Conservation (phyloP, 2,113 vertebrate genomes). For the Pteruthius melanotis region DNA sequence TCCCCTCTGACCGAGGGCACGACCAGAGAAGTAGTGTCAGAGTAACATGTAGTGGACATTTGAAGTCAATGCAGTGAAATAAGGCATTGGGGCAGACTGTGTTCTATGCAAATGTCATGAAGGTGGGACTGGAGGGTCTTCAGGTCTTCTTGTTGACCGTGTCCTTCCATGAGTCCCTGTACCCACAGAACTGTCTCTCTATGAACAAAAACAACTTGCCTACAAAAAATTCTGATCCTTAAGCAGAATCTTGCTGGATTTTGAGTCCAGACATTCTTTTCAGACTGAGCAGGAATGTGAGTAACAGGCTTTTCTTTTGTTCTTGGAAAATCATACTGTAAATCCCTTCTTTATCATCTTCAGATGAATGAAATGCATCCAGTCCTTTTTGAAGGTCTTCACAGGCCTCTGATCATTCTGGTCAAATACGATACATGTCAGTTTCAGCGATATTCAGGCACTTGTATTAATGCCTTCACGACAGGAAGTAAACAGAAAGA, state of each 20-base stretch:
- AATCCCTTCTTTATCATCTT: neutral
- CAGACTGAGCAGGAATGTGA: neutral
- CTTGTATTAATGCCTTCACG: neutral
- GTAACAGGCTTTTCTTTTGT: neutral
- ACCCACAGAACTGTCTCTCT: neutral
- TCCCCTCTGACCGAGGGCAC: no score
- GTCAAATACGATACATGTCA: neutral
- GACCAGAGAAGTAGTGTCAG: no score
- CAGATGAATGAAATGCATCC: neutral
- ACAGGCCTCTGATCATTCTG: neutral
- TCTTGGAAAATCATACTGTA: neutral
- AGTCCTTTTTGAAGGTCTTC: neutral
- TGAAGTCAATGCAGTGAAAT: neutral
- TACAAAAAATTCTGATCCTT: neutral
- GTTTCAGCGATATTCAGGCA: neutral
- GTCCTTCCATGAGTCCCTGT: neutral
- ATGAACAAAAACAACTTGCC: neutral
- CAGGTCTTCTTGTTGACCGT: neutral
- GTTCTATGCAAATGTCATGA: neutral
- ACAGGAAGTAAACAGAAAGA: neutral
- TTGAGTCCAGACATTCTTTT: neutral
- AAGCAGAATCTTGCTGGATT: neutral
- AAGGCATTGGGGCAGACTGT: neutral
- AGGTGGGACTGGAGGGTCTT: neutral
- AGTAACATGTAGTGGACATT: neutral